phyloP scores from a whole-genome alignment of 2,888 invertebrate species.

The Troides helena region DNA sequence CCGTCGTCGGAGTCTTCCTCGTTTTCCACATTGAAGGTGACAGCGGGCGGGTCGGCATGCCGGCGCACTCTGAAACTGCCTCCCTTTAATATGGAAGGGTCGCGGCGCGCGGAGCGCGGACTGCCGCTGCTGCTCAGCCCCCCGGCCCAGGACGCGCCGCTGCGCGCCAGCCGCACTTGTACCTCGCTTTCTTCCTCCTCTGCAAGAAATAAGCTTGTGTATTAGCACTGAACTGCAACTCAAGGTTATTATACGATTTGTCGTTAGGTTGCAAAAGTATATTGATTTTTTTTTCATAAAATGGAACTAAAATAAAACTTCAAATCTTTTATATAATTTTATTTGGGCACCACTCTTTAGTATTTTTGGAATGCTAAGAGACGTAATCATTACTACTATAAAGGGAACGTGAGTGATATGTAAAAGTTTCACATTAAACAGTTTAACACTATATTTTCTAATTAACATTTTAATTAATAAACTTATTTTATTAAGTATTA shows the following conservation, averaged over 20 bases:
- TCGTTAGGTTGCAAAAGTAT: not conserved
- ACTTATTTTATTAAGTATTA: not conserved
- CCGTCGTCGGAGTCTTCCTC: slow-evolving; percentile 67
- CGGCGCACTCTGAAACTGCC: slow-evolving; percentile 53
- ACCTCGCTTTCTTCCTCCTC: slow-evolving; percentile 69
- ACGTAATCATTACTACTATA: slow-evolving; percentile 16
- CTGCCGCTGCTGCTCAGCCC: slow-evolving; percentile 39
- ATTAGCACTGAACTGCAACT: slow-evolving; percentile 13
- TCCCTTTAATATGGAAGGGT: slow-evolving; percentile 59
- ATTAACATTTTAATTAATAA: slow-evolving; percentile 1
- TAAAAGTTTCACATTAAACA: slow-evolving; percentile 30
- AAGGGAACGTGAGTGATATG: slow-evolving; percentile 33
- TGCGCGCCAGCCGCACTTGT: slow-evolving; percentile 47
- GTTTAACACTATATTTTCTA: slow-evolving; percentile 3
- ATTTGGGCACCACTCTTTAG: slow-evolving; percentile 26
- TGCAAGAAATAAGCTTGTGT: slow-evolving; percentile 47
- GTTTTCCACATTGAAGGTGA: slow-evolving; percentile 75
- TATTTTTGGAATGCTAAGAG: slow-evolving; percentile 31
- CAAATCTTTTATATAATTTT: slow-evolving; percentile 20
- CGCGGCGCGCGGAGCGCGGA: slow-evolving; percentile 54
- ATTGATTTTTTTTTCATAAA: slow-evolving; percentile 21
- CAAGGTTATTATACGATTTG: not conserved
- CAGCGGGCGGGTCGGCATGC: slow-evolving; percentile 55
- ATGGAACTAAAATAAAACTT: slow-evolving; percentile 36
- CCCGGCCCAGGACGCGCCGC: slow-evolving; percentile 34